These are phyloP conservation scores for Rattus rattus DNA, from an alignment of 2,113 vertebrate species.

Conservation along the genomic window DNA sequence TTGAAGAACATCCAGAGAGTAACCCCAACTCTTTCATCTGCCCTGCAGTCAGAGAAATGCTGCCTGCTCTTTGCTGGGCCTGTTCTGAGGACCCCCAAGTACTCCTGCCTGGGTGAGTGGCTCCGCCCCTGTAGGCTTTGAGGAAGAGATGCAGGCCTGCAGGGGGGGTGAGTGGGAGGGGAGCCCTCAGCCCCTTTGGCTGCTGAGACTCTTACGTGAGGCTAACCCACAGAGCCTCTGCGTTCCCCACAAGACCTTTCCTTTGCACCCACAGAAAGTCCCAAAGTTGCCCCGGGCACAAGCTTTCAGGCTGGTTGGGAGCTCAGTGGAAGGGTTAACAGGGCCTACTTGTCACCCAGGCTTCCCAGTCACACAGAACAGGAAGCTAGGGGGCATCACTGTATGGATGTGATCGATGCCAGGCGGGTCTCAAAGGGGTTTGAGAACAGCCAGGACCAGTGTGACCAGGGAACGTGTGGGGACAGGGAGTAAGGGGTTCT, in stretches of 20 bases:
- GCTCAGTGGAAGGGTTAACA: background rate
- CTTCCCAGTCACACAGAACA: background rate
- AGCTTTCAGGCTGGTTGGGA: background rate
- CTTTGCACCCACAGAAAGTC: conserved; percentile 50
- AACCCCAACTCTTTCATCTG: background rate
- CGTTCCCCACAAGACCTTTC: background rate
- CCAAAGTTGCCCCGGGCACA: background rate
- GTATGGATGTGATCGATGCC: background rate
- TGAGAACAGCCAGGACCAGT: background rate
- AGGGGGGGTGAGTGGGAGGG: background rate
- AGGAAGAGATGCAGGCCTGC: background rate
- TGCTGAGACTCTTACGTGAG: background rate
- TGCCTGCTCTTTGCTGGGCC: background rate
- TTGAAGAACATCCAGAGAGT: background rate
- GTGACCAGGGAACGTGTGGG: background rate
- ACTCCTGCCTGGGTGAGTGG: background rate
- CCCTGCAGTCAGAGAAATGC: background rate
- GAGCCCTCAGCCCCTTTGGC: background rate
- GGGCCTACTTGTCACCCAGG: background rate
- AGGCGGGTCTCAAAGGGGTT: background rate
- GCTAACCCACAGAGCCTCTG: background rate
- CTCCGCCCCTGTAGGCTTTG: background rate
- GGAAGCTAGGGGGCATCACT: background rate
- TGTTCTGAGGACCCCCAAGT: background rate
- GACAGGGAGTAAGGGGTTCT: background rate